Conservation (phyloP, 2,113 vertebrate genomes). For the Macroglossus sobrinus region DNA sequence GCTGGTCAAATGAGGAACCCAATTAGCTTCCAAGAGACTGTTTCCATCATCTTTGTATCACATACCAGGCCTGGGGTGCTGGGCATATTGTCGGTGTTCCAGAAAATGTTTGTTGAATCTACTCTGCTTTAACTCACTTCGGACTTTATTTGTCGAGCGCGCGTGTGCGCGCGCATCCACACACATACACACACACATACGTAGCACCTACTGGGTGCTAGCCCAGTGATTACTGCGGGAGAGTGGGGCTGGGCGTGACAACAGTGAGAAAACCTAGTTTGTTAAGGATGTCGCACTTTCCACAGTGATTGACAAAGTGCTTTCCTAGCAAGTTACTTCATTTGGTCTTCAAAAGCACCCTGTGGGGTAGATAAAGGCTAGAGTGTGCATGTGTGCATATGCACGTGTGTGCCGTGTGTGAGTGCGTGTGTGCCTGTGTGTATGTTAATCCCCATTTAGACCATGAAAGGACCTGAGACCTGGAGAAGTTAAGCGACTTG, state of each 20-base stretch:
- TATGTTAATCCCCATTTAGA: conserved; percentile 28
- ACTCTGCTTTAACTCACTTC: background rate
- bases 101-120: conserved; percentile 59
- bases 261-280: background rate
- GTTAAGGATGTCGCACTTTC: background rate
- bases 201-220: conserved; percentile 47
- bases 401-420: no score
- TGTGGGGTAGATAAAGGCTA: background rate
- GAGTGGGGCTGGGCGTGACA: background rate
- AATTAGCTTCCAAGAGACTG: conserved; percentile 57
- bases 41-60: conserved; percentile 7
- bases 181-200: background rate
- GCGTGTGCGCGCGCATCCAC: background rate
- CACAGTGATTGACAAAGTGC: conserved; percentile 51
- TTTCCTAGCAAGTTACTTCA: background rate
- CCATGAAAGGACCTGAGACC: conserved; percentile 40
- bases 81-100: conserved; percentile 24
- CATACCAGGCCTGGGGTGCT: conserved; percentile 23
- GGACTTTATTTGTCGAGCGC: background rate
- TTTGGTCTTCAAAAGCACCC: conserved; percentile 27
- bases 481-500: conserved; percentile 28
- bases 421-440: no score
- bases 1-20: conserved; percentile 38
- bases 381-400: no score
- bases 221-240: background rate